A percentile compares a stretch with the other conserved stretches of the same genome.
phyloP scores from a whole-genome alignment of 2,113 vertebrate species.

The Antidorcas marsupialis region DNA sequence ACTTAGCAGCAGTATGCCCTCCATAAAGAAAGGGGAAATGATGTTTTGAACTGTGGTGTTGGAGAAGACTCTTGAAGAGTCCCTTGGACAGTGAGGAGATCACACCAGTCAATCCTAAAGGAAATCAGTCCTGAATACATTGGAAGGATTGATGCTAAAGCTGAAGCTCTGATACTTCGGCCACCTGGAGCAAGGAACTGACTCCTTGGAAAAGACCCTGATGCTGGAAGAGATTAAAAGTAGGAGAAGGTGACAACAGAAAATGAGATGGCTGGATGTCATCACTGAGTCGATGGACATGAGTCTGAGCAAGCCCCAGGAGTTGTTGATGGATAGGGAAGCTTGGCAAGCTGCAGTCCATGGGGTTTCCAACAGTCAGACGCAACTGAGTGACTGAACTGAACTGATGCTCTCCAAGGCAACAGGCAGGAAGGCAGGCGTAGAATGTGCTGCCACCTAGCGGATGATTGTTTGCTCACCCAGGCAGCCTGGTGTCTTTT shows the following conservation, averaged over 20 bases:
- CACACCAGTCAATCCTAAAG: neutral
- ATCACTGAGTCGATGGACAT: neutral
- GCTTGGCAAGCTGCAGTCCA: neutral
- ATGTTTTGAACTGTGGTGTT: neutral
- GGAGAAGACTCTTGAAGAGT: neutral
- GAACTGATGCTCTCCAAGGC: neutral
- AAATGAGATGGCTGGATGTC: neutral
- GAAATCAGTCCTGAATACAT: neutral
- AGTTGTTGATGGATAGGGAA: neutral
- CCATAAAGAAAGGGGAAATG: neutral
- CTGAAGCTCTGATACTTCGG: neutral
- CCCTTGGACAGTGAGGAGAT: neutral
- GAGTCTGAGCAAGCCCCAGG: neutral
- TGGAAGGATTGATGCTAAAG: neutral
- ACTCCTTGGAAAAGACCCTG: neutral
- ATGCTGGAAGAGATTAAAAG: neutral
- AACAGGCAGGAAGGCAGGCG: neutral
- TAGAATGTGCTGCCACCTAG: slow-evolving; percentile 32
- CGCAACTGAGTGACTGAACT: neutral
- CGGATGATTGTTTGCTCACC: neutral
- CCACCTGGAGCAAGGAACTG: neutral
- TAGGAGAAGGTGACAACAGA: neutral
- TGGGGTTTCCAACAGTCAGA: neutral
- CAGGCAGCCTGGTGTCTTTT: neutral
- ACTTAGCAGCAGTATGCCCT: neutral